Percentiles rank a stretch among this genome's conserved stretches.
phyloP scores from a whole-genome alignment of 2,797 vertebrate genomes.

The Neostethus bicornis region DNA sequence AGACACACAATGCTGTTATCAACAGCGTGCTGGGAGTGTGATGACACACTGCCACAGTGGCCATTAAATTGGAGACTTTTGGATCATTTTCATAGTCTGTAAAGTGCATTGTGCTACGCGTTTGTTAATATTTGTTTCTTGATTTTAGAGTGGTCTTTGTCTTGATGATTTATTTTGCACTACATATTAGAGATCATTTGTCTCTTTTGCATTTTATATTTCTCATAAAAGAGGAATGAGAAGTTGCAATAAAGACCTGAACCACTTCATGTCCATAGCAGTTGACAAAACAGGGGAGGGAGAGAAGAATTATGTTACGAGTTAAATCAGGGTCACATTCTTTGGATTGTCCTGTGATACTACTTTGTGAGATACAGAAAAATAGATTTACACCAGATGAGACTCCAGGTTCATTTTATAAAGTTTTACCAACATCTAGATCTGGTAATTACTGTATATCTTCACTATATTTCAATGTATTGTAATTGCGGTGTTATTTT shows the following conservation, averaged over 20 bases:
- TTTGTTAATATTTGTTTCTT: neutral
- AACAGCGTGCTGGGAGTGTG: slow-evolving; percentile 6
- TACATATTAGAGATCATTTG: too few relatives aligned
- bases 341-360: neutral
- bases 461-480: neutral
- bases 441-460: too few relatives aligned
- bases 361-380: neutral
- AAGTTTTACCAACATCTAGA: neutral
- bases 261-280: neutral
- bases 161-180: neutral
- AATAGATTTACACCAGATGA: neutral
- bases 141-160: neutral
- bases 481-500: neutral
- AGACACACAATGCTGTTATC: slow-evolving; percentile 9
- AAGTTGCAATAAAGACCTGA: neutral
- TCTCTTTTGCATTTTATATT: too few relatives aligned
- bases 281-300: neutral
- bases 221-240: neutral
- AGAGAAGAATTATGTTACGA: neutral
- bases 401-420: neutral
- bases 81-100: slow-evolving; percentile 1
- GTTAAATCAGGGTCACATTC: neutral
- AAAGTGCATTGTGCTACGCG: neutral
- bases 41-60: neutral
- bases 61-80: neutral